Evolutionary conservation across 2,797 vertebrate genomes (phyloP).

Genomic region (Acanthurus leucopareius): DNA sequence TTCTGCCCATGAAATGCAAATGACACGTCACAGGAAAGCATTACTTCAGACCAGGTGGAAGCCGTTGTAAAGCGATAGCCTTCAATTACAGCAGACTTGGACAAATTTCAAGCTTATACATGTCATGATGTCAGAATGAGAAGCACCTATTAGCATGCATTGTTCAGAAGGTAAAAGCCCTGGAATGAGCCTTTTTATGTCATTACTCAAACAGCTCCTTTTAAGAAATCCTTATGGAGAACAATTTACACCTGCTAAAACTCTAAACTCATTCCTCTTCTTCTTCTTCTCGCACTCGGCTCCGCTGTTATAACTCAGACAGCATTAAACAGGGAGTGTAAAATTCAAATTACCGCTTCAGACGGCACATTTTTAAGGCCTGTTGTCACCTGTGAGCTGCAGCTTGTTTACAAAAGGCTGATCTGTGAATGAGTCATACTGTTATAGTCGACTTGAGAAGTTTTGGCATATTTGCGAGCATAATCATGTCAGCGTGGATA

Average conservation of each 20-base stretch:
- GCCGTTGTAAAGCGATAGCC: constrained; percentile 59
- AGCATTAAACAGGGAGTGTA: constrained; percentile 35
- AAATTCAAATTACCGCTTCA: constrained; percentile 29
- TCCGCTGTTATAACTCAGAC: constrained; percentile 23
- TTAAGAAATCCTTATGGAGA: constrained; percentile 35
- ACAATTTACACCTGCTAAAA: constrained; percentile 62
- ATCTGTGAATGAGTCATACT: constrained; percentile 56
- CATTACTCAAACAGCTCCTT: constrained; percentile 51
- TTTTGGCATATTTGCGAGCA: constrained; percentile 55
- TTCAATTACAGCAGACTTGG: constrained; percentile 45
- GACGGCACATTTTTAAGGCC: constrained; percentile 44
- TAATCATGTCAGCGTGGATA: constrained; percentile 47
- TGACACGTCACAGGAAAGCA: constrained; percentile 13
- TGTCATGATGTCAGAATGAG: constrained; percentile 72
- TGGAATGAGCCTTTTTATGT: constrained; percentile 49
- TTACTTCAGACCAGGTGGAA: constrained; percentile 69
- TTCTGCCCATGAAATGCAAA: constrained; percentile 49
- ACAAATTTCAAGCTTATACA: constrained; percentile 53
- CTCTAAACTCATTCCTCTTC: constrained; percentile 24
- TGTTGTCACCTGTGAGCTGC: constrained; percentile 59
- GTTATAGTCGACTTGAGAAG: constrained; percentile 2
- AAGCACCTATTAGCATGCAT: constrained; percentile 60
- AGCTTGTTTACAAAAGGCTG: constrained; percentile 56
- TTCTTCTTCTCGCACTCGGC: constrained; percentile 4
- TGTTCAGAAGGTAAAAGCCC: constrained; percentile 38